A percentile compares a stretch with the other conserved stretches of the same genome.
Conservation (phyloP, 2,888 invertebrate genomes). For the Polydrusus pterygomalis region DNA sequence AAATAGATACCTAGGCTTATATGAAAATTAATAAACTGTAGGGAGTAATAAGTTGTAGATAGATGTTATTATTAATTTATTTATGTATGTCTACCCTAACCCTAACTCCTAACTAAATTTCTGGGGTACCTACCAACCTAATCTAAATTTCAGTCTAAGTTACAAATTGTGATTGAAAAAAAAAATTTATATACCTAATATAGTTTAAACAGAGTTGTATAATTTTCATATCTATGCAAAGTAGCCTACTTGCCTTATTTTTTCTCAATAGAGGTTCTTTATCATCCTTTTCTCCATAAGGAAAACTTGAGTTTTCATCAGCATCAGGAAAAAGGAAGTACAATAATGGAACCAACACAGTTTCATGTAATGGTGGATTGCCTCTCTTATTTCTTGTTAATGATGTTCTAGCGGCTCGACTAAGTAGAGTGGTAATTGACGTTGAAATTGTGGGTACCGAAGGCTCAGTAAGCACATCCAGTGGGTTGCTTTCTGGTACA, state of each 20-base stretch:
- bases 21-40: no score
- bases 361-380: constrained; percentile 87
- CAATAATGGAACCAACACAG: constrained; percentile 83
- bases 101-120: no score
- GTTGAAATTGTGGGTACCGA: constrained; percentile 78
- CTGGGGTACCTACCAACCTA: no score
- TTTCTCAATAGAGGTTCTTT: constrained; percentile 60
- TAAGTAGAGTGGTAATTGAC: constrained; percentile 70
- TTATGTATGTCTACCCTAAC: no score
- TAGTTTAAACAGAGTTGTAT: background rate
- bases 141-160: no score
- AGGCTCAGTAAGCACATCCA: constrained; percentile 85
- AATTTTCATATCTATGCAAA: no score
- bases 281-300: constrained; percentile 74
- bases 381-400: constrained; percentile 68
- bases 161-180: no score
- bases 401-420: constrained; percentile 74
- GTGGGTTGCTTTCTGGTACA: constrained; percentile 72
- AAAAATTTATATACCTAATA: no score
- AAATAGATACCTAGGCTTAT: no score
- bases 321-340: constrained; percentile 94
- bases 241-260: constrained; percentile 29
- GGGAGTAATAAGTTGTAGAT: no score
- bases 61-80: no score
- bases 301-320: constrained; percentile 77